Evolutionary conservation across 2,888 invertebrate genomes (phyloP), one percentile per base, ranked within the genome.

Genomic region (Chironomus tentans): DNA sequence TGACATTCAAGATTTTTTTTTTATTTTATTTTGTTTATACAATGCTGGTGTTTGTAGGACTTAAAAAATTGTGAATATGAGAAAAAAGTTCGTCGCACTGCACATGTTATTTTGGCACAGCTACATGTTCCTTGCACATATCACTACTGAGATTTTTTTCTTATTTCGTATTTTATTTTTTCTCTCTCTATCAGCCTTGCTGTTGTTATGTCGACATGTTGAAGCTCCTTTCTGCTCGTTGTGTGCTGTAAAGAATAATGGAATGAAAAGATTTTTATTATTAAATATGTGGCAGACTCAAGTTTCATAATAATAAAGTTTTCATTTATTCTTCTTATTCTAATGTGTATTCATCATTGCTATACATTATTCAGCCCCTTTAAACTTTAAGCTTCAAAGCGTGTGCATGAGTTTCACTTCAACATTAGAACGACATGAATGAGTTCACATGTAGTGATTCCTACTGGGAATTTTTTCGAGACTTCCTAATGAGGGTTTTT

Each of bases 271-370:
- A n/a, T 70, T 18, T 69, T 69, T 69, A 69, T 50, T 70, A 50
- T 50, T 18, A 69, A 69, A 62, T 46, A 46, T 15, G 70, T 50
- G n/a, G 50, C 70, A 68, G n/a, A 50, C 56, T 70, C 70, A 50
- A 70, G 50, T 70, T 70, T 15, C 24, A 70, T 70, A 50, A 21
- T 70, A 48, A 70, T 70, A 24, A 70, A 70, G 48, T 70, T 70
- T 70, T 50, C 50, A 4, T n/a, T 38, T 6, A 21, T 70, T 48
- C 56, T 70, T 70, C 47, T 38, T 50, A 15, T 28, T 24, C 61
- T 24, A 50, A 18, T 13, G n/a, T 72, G 4, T 72, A 50, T 50
- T 5, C 50, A 48, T 48, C 48, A 48, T 48, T 28, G 5, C 38
- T 38, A 38, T 38, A 38, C 38, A 38, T 38, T 38, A 38, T 38